Evolutionary conservation across 2,888 invertebrate genomes (phyloP), one percentile per base, ranked within the genome.

Genomic region (Icerya purchasi): DNA sequence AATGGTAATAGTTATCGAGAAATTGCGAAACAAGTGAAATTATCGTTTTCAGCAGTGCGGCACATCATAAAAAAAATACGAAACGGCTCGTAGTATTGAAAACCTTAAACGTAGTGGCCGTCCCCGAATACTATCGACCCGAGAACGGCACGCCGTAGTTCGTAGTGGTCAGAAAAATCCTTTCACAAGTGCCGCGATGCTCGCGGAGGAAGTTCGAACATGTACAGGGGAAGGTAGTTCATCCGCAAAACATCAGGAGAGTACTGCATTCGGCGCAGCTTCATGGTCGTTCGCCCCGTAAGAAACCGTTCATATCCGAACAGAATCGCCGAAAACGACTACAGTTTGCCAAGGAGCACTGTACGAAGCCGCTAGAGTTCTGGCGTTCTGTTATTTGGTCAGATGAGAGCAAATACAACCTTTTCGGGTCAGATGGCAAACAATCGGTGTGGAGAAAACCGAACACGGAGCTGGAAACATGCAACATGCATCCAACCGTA

Each of bases 391-490:
- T 54, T 3, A 54, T 54, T 22, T 54, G 22, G 18, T 23, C 54
- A 2, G 54, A 54, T 3, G 54, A 54, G 23, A 22, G 23, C 23
- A 56, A 56, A 36, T 56, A 23, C 19, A 56, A 56, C 19, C 8
- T 56, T 8, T 36, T 19, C 36, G 56, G 49, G 3, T 56, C 56
- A 21, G 49, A 36, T 36, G 56, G 56, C 3, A 2, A 24, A 19
- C 36, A 36, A 49, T 21, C 21, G n/a, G 56, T 25, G 24, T 56
- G 56, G 56, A 22, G 55, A 25, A 56, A 56, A 20, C 25, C 56
- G 8, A 56, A 36, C 14, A 49, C 50, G 10, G 50, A 49, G 14
- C 50, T 49, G 10, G 50, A 49, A 49, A 49, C 10, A 10, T 14
- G 50, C 50, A 49, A 49, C 14, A 49, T 49, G 50, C 50, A 49